Base-by-base conservation (phyloP, 1,140 invertebrate genomes). In the Doryteuthis pealeii region DNA sequence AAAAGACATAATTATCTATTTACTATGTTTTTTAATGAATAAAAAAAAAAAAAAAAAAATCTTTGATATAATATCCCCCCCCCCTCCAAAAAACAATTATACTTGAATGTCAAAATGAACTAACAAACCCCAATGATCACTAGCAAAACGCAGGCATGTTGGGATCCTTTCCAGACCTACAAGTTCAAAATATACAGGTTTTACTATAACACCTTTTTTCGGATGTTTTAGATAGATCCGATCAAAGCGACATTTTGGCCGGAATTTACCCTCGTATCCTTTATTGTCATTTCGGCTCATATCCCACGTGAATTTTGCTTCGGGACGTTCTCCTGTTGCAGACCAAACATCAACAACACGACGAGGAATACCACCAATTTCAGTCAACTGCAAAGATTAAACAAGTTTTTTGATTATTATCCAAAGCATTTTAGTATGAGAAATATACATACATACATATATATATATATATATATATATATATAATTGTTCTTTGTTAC, bases 51-150 rank as follows among this genome's bases (percentile, higher is more conserved):
- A n/a, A n/a, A n/a, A n/a, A n/a, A n/a, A n/a, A n/a, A 15, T 62
- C 0, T 26, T 28, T 22, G n/a, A 71, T 40, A 15, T 58, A 33
- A 54, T 4, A 74, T 77, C n/a, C 72, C 74, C 65, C 77, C 45
- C 45, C 22, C 12, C 1, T 22, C 28, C 33, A 28, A 22, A 68
- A 5, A 15, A 22, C 45, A 49, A 0, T 49, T 22, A 49, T 12
- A 22, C 45, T 28, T 62, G n/a, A 28, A 82, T 85, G 62, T 87
- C 81, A 77, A 88, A 87, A 78, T 88, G 85, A 18, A 86, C 77
- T 43, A 89, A 76, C n/a, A 92, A 83, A 6, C 90, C 91, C 91
- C 91, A 92, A 77, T 92, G 91, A 85, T 92, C 91, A 81, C 90
- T 91, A 10, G 90, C 90, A 82, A 91, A 92, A 65, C 88, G 84